A percentile compares a stretch with the other conserved stretches of the same genome.
Evolutionary conservation across 2,113 vertebrate species (phyloP).

Genomic region (Chloropsis hardwickii): DNA sequence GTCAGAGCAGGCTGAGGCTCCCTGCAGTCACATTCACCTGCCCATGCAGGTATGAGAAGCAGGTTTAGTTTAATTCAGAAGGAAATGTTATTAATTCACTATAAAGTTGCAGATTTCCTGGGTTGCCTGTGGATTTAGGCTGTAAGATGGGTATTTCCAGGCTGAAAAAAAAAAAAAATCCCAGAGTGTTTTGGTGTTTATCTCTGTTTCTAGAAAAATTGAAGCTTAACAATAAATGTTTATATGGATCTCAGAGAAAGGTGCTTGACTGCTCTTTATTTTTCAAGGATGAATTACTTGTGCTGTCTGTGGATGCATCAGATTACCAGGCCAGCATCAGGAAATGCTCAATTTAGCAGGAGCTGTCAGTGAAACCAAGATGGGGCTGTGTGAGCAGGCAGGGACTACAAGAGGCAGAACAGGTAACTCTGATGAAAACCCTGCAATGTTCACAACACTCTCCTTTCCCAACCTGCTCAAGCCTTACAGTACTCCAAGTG

Average conservation of each 20-base stretch:
- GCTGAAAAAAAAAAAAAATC: background rate
- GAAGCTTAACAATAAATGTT: background rate
- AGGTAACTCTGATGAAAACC: background rate
- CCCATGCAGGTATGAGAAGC: fast-evolving
- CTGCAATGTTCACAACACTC: too few relatives aligned
- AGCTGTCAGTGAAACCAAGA: background rate
- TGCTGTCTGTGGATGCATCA: background rate
- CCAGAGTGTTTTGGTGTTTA: background rate
- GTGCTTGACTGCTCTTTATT: background rate
- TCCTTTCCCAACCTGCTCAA: background rate
- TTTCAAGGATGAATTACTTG: background rate
- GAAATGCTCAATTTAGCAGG: background rate
- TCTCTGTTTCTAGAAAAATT: background rate
- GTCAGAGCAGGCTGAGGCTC: background rate
- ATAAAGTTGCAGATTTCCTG: background rate
- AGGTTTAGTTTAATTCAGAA: background rate
- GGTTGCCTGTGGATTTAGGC: background rate
- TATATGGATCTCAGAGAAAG: background rate
- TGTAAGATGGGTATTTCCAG: background rate
- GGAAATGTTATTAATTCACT: background rate
- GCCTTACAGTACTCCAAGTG: background rate
- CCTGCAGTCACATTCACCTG: background rate
- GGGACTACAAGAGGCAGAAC: fast-evolving
- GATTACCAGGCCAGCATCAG: background rate
- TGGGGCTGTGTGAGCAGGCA: background rate